Conservation (phyloP, 2,113 vertebrate species). For the Nicator chloris region DNA sequence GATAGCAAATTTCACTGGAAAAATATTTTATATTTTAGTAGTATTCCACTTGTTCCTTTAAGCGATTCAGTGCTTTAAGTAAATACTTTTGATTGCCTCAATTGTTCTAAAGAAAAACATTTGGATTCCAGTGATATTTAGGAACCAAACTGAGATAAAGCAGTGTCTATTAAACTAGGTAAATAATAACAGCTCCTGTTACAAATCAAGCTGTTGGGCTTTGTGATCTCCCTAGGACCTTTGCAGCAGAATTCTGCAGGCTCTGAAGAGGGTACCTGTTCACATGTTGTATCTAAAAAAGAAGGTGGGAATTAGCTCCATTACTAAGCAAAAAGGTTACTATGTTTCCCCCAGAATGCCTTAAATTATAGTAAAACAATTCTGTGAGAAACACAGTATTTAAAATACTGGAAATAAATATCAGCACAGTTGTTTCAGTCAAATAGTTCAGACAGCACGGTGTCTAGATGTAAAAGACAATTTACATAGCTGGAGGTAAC, state of each 20-base stretch:
- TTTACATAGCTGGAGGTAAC: neutral
- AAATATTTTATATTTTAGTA: neutral
- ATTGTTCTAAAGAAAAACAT: conserved; percentile 22
- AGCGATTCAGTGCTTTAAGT: neutral
- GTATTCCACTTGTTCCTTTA: neutral
- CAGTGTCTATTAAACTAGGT: neutral
- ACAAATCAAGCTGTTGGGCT: neutral
- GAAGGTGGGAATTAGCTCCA: neutral
- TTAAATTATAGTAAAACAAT: neutral
- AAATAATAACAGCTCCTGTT: neutral
- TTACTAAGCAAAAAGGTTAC: neutral
- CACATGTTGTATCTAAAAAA: neutral
- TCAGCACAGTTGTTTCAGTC: neutral
- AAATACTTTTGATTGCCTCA: conserved; percentile 7
- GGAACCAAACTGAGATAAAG: neutral
- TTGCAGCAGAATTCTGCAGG: neutral
- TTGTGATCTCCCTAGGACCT: neutral
- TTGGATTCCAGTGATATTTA: neutral
- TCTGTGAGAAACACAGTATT: neutral
- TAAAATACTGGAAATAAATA: neutral
- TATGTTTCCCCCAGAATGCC: neutral
- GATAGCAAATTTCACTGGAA: neutral
- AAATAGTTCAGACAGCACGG: neutral
- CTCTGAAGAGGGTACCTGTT: neutral
- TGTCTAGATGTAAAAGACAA: neutral